phyloP scores from a whole-genome alignment of 2,888 invertebrate genomes.

The Pherbina coryleti region DNA sequence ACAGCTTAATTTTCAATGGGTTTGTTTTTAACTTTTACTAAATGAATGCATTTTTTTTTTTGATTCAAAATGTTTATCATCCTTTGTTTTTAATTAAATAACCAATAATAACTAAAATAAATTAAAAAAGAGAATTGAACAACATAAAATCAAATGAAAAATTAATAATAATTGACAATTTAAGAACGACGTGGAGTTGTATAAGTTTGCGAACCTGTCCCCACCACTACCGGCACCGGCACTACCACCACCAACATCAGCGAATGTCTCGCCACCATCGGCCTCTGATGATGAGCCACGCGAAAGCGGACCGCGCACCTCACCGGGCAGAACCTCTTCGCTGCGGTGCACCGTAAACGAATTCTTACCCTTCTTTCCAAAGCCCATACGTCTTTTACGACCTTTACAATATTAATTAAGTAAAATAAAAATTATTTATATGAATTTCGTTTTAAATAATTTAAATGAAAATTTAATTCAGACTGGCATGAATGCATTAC shows the following conservation, averaged over 20 bases:
- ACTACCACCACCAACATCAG: conserved; percentile 71
- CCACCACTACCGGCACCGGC: conserved; percentile 69
- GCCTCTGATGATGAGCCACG: conserved; percentile 94
- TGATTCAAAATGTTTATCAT: conserved; percentile 50
- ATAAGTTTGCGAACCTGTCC: conserved; percentile 78
- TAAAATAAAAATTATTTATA: background rate
- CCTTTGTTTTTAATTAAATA: conserved; percentile 44
- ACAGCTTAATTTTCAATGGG: no score
- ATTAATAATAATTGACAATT: conserved; percentile 42
- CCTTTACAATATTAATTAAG: conserved; percentile 71
- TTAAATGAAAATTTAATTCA: background rate
- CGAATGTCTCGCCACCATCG: conserved; percentile 89
- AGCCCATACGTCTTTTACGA: conserved; percentile 94
- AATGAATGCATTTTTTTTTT: background rate
- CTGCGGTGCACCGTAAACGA: conserved; percentile 98
- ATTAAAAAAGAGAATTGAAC: conserved; percentile 43
- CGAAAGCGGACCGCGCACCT: conserved; percentile 74
- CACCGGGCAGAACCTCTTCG: conserved; percentile 95
- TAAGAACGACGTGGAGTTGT: conserved; percentile 44
- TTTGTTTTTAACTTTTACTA: background rate
- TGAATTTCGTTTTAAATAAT: background rate
- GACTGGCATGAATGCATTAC: background rate
- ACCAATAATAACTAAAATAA: conserved; percentile 49
- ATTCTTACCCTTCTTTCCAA: conserved; percentile 94
- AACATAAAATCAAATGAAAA: conserved; percentile 45